These are phyloP conservation scores for Hedya salicella DNA, from an alignment of 2,888 invertebrate species.

Conservation along the genomic window DNA sequence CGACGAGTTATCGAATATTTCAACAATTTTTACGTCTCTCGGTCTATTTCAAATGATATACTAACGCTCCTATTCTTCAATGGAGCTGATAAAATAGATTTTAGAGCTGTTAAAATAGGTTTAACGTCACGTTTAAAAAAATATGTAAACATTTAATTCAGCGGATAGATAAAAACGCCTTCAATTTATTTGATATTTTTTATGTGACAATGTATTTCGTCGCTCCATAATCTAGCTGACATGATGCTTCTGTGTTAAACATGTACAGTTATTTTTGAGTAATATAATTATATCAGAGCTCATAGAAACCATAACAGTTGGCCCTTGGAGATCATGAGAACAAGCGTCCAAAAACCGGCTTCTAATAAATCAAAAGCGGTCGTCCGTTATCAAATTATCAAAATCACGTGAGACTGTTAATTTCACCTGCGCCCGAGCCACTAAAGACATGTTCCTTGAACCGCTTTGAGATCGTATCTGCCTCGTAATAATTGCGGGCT, in stretches of 20 bases:
- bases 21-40: constrained; percentile 53
- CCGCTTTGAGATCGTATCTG: constrained; percentile 71
- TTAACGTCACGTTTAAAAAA: constrained; percentile 20
- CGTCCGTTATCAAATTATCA: constrained; percentile 83
- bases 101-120: constrained; percentile 27
- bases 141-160: constrained; percentile 41
- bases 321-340: constrained; percentile 71
- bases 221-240: constrained; percentile 30
- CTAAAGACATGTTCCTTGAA: constrained; percentile 80
- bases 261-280: constrained; percentile 37
- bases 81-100: constrained; percentile 34
- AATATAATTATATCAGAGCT: constrained; percentile 45
- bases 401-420: constrained; percentile 81
- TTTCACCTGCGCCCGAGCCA: constrained; percentile 74
- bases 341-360: constrained; percentile 67
- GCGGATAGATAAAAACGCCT: constrained; percentile 22
- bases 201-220: constrained; percentile 21
- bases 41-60: constrained; percentile 51
- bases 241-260: constrained; percentile 42
- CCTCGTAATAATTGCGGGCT: constrained; percentile 78
- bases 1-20: constrained; percentile 54
- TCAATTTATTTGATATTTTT: constrained; percentile 26
- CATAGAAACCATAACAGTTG: constrained; percentile 54
- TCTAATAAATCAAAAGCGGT: constrained; percentile 75
- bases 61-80: constrained; percentile 31